These are phyloP conservation scores for Polypedilum vanderplanki DNA, from an alignment of 1,140 invertebrate species.

Conservation along the genomic window DNA sequence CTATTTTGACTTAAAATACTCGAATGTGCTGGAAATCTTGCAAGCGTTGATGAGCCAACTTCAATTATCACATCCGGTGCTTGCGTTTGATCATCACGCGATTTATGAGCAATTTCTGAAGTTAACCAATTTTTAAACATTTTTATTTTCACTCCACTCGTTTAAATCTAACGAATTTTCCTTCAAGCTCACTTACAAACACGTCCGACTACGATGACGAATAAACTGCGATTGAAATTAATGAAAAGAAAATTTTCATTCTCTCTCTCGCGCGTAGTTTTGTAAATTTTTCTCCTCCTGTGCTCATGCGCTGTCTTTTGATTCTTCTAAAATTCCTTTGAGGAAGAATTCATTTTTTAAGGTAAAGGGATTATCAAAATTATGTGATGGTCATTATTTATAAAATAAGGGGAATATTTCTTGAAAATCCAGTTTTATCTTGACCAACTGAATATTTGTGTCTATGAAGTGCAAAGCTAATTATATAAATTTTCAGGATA, in stretches of 20 bases:
- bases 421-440: not conserved
- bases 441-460: not conserved
- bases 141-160: not conserved
- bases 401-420: not conserved
- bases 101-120: conserved; percentile 36
- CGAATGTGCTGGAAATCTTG: conserved; percentile 62
- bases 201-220: not conserved
- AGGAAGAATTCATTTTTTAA: not conserved
- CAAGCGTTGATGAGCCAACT: conserved; percentile 52
- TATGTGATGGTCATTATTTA: not conserved
- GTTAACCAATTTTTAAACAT: conserved; percentile 45
- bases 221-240: conserved; percentile 25
- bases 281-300: not conserved
- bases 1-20: conserved; percentile 61
- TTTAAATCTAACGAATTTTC: conserved; percentile 2
- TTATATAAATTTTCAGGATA: not conserved
- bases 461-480: not conserved
- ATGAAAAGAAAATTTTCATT: not conserved
- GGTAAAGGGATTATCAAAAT: not conserved
- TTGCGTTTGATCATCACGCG: conserved; percentile 38
- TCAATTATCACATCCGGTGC: conserved; percentile 57
- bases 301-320: conserved; percentile 16
- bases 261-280: too few relatives aligned
- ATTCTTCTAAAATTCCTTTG: not conserved
- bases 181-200: not conserved